Percentiles rank a stretch among this genome's conserved stretches.
Evolutionary conservation across 2,797 vertebrate species (phyloP).

Genomic region (Coregonus sp.): DNA sequence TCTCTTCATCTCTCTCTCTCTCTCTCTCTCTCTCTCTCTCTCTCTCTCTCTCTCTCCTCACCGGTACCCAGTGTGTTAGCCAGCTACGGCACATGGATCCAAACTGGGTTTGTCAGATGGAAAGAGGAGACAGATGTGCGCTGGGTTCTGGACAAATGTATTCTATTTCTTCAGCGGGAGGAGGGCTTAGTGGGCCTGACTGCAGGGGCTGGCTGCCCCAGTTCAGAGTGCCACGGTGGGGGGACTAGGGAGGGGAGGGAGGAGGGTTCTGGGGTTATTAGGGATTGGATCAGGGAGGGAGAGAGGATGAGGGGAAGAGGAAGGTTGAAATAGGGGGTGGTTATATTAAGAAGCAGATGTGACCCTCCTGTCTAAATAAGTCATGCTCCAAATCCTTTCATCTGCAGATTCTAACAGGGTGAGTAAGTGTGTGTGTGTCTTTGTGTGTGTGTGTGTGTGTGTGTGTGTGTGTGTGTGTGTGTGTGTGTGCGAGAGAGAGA

Average conservation of each 20-base stretch:
- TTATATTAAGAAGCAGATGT: conserved; percentile 59
- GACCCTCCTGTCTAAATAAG: conserved; percentile 61
- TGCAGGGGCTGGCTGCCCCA: conserved; percentile 63
- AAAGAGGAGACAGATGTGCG: conserved; percentile 62
- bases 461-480: not conserved
- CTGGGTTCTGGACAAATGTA: conserved; percentile 56
- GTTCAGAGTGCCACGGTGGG: conserved; percentile 43
- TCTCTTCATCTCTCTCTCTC: too few species aligned
- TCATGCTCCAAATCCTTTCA: conserved; percentile 71
- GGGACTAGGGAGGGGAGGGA: not conserved
- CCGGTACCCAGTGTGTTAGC: conserved; percentile 24
- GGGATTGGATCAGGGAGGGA: conserved; percentile 25
- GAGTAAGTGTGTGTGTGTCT: not conserved
- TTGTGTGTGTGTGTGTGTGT: conserved; percentile 35
- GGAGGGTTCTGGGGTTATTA: not conserved
- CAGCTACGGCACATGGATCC: conserved; percentile 11
- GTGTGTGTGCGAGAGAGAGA: conserved; percentile 14
- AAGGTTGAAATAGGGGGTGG: conserved; percentile 41
- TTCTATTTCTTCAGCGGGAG: conserved; percentile 53
- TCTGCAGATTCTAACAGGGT: conserved; percentile 66
- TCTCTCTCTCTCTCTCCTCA: not conserved
- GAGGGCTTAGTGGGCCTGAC: conserved; percentile 54
- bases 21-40: conserved; percentile 1
- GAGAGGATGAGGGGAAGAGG: conserved; percentile 41
- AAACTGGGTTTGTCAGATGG: conserved; percentile 59